These are phyloP conservation scores for Mesocentrotus franciscanus DNA, from an alignment of 53 echinoderm and acorn worm genomes.

Conservation along the genomic window DNA sequence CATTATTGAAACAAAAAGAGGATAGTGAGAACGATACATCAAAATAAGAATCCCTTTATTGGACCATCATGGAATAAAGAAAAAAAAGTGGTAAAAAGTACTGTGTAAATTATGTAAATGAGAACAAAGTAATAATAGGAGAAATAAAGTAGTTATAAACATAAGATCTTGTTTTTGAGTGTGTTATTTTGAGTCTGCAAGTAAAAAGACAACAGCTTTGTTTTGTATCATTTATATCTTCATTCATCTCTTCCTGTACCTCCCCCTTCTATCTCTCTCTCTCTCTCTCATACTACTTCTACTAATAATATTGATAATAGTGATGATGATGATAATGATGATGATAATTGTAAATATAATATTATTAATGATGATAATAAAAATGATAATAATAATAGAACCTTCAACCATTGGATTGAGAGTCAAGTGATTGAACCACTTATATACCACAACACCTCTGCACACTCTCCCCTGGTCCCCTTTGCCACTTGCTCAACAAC, in stretches of 20 bases:
- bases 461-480: no score
- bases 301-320: background rate
- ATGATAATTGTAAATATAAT: background rate
- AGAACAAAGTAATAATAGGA: background rate
- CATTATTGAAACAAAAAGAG: background rate
- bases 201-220: background rate
- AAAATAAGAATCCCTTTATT: background rate
- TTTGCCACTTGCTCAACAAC: no score
- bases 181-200: background rate
- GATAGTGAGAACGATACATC: background rate
- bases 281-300: background rate
- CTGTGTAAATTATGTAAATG: conserved; percentile 36
- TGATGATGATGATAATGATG: conserved; percentile 5
- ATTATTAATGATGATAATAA: background rate
- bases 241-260: background rate
- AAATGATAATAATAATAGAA: background rate
- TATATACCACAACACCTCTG: no score
- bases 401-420: no score
- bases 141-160: conserved; percentile 36
- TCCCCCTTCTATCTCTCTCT: background rate
- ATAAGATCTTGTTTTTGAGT: background rate
- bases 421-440: no score
- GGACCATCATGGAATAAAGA: background rate
- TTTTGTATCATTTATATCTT: background rate
- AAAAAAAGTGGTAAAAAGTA: background rate